Conservation (phyloP, 2,797 vertebrate species). For the Tokudaia muenninki region DNA sequence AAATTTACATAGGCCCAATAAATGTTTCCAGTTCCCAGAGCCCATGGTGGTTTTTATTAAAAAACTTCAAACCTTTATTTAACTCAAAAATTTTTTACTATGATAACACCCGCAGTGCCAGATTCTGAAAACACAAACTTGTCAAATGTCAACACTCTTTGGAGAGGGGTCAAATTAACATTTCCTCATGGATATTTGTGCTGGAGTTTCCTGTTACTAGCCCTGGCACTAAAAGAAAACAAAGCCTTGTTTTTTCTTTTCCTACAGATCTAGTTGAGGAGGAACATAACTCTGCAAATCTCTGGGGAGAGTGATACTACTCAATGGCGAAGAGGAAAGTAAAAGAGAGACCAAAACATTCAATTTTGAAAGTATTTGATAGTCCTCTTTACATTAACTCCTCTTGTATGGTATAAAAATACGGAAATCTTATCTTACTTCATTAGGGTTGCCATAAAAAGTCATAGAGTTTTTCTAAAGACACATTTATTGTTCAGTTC, state of each 20-base stretch:
- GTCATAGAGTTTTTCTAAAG: neutral
- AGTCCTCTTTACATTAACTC: neutral
- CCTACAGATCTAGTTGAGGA: constrained; percentile 40
- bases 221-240: constrained; percentile 21
- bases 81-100: constrained; percentile 43
- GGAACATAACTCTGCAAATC: neutral
- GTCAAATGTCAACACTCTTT: constrained; percentile 56
- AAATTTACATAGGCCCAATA: neutral
- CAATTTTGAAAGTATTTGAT: neutral
- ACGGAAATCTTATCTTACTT: neutral
- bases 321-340: neutral
- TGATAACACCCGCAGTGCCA: constrained; percentile 36
- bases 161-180: constrained; percentile 43
- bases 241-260: constrained; percentile 35
- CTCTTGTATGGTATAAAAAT: neutral
- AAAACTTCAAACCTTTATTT: constrained; percentile 46
- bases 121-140: constrained; percentile 62
- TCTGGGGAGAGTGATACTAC: neutral
- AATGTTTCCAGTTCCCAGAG: constrained; percentile 42
- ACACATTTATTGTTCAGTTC: neutral
- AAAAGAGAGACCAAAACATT: neutral
- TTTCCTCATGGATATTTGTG: constrained; percentile 61
- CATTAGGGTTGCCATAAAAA: neutral
- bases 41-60: neutral
- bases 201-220: constrained; percentile 30